phyloP scores from a whole-genome alignment of 2,797 vertebrate genomes.

The Todus mexicanus region DNA sequence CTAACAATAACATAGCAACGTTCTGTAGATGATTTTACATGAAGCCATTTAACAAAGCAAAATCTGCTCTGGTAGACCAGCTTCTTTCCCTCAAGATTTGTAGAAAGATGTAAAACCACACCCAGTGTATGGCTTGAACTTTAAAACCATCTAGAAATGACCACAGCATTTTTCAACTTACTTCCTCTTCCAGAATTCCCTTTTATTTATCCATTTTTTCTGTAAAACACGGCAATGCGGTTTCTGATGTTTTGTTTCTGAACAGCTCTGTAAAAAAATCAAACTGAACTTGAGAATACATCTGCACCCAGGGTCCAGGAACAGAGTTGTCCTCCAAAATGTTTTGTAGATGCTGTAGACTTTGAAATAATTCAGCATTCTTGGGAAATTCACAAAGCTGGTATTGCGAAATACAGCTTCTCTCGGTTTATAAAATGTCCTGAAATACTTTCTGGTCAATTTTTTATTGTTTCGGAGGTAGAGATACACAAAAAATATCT shows the following conservation, averaged over 20 bases:
- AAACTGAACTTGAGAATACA: background rate
- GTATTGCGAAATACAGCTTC: background rate
- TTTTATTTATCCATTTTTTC: background rate
- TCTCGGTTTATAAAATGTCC: background rate
- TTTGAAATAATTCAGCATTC: background rate
- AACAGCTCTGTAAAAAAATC: background rate
- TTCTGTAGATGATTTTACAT: background rate
- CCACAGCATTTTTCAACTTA: background rate
- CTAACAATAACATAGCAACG: background rate
- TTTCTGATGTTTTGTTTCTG: background rate
- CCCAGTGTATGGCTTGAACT: background rate
- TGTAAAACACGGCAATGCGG: background rate
- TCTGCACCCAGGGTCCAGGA: background rate
- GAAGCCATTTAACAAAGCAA: background rate
- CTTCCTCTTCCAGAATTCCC: background rate
- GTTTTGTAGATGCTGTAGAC: background rate
- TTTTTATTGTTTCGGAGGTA: background rate
- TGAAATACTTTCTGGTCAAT: background rate
- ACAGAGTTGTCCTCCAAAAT: background rate
- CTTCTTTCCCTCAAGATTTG: background rate
- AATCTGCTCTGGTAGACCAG: background rate
- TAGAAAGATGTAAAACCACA: background rate
- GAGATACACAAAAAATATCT: background rate
- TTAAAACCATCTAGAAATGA: background rate
- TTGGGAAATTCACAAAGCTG: background rate